These are phyloP conservation scores for Trichonephila inaurata DNA, from an alignment of 1,140 invertebrate genomes.

Conservation along the genomic window DNA sequence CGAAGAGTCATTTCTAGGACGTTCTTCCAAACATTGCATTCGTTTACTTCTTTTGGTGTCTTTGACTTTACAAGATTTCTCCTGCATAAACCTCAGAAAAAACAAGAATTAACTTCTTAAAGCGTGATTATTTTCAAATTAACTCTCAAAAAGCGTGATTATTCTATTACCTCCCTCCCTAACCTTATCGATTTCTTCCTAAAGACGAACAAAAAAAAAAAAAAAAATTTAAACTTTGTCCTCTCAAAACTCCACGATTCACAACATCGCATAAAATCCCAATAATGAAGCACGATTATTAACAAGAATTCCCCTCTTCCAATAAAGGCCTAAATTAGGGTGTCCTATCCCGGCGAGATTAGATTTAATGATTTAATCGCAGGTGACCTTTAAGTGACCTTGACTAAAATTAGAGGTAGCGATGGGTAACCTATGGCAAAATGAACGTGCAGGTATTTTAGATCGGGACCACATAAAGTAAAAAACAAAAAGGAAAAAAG, in stretches of 20 bases:
- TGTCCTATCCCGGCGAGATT: constrained; percentile 22
- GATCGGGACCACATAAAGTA: not conserved
- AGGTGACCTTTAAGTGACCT: not conserved
- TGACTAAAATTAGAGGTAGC: constrained; percentile 35
- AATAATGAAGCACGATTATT: constrained; percentile 39
- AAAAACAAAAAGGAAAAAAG: not conserved
- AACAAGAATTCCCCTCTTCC: not conserved
- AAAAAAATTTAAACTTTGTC: constrained; percentile 31
- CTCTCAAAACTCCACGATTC: not conserved
- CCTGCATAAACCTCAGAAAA: not conserved
- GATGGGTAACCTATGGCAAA: constrained; percentile 62
- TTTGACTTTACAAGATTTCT: not conserved
- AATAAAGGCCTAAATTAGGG: constrained; percentile 28
- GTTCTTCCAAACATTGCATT: too few relatives aligned
- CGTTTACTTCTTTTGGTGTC: not conserved
- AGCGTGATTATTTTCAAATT: constrained; percentile 30
- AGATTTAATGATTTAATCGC: constrained; percentile 60
- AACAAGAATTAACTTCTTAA: constrained; percentile 10
- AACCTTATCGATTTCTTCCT: not conserved
- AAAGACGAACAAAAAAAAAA: not conserved
- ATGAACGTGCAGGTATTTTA: constrained; percentile 42
- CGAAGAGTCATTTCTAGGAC: too few relatives aligned
- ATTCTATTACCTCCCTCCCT: constrained; percentile 9
- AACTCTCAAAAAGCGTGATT: constrained; percentile 16
- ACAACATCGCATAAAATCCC: not conserved